Evolutionary conservation across 2,888 invertebrate genomes (phyloP).

Genomic region (Lucinisca nassula): DNA sequence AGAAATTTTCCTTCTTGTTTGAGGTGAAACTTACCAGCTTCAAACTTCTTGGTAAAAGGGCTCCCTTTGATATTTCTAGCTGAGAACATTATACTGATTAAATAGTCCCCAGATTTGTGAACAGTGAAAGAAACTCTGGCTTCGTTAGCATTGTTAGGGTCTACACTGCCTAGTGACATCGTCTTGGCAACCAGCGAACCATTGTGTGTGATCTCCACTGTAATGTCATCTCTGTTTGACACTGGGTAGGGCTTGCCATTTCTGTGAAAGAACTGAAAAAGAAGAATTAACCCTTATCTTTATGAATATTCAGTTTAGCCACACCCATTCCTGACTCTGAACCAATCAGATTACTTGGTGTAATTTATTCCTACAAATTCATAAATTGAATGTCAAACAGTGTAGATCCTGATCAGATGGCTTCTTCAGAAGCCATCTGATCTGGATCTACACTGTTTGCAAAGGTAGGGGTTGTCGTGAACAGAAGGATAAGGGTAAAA

Average conservation of each 20-base stretch:
- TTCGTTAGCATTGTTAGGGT: constrained; percentile 95
- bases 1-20: too few species aligned
- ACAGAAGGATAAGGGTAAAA: too few species aligned
- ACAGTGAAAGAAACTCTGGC: constrained; percentile 97
- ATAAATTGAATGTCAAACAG: too few species aligned
- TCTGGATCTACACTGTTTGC: too few species aligned
- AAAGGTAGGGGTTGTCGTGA: too few species aligned
- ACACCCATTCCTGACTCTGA: too few species aligned
- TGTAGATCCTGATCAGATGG: too few species aligned
- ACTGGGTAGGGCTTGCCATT: constrained; percentile 98
- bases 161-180: constrained; percentile 95
- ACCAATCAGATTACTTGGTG: too few species aligned
- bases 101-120: constrained; percentile 96
- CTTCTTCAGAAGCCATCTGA: too few species aligned
- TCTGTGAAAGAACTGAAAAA: constrained; percentile 84
- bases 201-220: constrained; percentile 95
- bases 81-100: constrained; percentile 94
- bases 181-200: constrained; percentile 94
- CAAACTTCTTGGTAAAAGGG: constrained; percentile 94
- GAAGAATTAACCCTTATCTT: too few species aligned
- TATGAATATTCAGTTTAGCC: too few species aligned
- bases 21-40: constrained; percentile 90
- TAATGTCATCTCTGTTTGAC: constrained; percentile 94
- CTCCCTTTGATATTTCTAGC: constrained; percentile 94
- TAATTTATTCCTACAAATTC: too few species aligned